A percentile compares a stretch with the other conserved stretches of the same genome.
Conservation (phyloP, 1,140 invertebrate species). For the Forficula auricularia region DNA sequence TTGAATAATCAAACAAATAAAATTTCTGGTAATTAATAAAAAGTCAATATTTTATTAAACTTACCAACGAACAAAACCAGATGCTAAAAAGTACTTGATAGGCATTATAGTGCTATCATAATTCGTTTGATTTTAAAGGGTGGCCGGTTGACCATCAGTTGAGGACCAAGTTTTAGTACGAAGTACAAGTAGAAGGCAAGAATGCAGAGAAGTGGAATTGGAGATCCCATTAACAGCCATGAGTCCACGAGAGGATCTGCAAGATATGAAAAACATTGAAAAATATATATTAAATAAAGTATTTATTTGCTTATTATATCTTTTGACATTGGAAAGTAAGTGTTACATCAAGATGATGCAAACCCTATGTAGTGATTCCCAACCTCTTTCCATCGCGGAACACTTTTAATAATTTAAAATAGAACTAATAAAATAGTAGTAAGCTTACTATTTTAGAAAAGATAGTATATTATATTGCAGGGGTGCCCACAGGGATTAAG, state of each 20-base stretch:
- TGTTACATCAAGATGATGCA: too few species aligned
- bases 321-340: background rate
- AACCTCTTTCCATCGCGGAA: too few species aligned
- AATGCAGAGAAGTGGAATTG: constrained; percentile 42
- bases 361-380: too few species aligned
- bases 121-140: constrained; percentile 42
- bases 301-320: too few species aligned
- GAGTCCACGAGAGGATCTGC: constrained; percentile 42
- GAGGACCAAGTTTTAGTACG: constrained; percentile 46
- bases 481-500: too few species aligned
- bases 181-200: constrained; percentile 41
- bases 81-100: constrained; percentile 45
- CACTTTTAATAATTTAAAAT: too few species aligned
- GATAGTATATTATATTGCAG: too few species aligned
- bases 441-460: too few species aligned
- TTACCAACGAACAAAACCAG: constrained; percentile 39
- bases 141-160: constrained; percentile 45
- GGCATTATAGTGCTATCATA: constrained; percentile 49
- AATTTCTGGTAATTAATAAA: constrained; percentile 12
- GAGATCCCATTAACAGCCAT: constrained; percentile 54
- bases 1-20: too few species aligned
- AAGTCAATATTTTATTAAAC: constrained; percentile 14
- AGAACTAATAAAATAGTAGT: too few species aligned
- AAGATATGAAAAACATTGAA: constrained; percentile 15
- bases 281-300: too few species aligned